Conservation (phyloP, 2,797 vertebrate species). For the Micromesistius poutassou region DNA sequence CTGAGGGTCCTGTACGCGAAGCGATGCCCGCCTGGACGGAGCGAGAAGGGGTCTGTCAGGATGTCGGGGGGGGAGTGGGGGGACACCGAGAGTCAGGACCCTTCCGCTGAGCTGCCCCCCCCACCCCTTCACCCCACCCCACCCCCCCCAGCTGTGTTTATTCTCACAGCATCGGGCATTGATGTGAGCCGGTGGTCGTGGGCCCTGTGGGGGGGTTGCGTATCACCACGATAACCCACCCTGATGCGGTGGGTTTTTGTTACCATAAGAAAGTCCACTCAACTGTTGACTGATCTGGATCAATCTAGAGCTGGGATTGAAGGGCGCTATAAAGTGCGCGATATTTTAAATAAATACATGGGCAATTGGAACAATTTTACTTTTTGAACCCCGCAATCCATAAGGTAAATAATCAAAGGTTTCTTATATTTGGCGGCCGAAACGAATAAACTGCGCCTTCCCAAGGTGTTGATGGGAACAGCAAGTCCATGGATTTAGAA, state of each 20-base stretch:
- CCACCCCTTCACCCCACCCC: neutral
- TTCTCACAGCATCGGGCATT: constrained; percentile 33
- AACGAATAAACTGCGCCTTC: constrained; percentile 54
- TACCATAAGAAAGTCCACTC: neutral
- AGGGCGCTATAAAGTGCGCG: neutral
- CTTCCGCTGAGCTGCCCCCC: constrained; percentile 34
- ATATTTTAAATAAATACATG: neutral
- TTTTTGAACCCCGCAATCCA: neutral
- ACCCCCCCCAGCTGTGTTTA: constrained; percentile 54
- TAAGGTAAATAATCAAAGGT: neutral
- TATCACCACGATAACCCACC: neutral
- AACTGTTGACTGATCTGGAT: neutral
- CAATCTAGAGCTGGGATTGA: neutral
- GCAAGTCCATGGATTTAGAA: constrained; percentile 24
- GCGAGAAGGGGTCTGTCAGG: constrained; percentile 42
- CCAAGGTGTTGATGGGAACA: constrained; percentile 51
- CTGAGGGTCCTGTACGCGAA: constrained; percentile 12
- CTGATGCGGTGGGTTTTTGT: neutral
- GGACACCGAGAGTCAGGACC: constrained; percentile 29
- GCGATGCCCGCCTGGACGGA: constrained; percentile 26
- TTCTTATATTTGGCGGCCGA: constrained; percentile 3
- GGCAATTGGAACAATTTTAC: neutral
- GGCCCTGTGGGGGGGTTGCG: constrained; percentile 30
- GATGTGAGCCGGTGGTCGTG: constrained; percentile 40
- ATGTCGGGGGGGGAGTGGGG: constrained; percentile 21